Conservation (phyloP, 2,888 invertebrate species). For the Pheosia gnoma region DNA sequence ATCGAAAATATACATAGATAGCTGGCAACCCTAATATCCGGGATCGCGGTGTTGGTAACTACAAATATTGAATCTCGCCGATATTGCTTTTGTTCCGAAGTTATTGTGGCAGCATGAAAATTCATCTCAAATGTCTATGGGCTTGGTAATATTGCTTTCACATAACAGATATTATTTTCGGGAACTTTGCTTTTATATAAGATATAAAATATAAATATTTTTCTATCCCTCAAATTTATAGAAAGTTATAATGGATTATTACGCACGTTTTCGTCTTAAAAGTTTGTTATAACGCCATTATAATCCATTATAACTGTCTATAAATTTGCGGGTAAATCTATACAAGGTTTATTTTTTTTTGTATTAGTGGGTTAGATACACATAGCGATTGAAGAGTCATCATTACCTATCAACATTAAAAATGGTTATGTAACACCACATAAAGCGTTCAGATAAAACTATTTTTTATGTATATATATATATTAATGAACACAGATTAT, state of each 20-base stretch:
- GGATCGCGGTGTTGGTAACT: constrained; percentile 46
- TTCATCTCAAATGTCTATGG: constrained; percentile 38
- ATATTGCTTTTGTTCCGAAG: constrained; percentile 52
- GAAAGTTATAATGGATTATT: too few relatives aligned
- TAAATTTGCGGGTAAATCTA: too few relatives aligned
- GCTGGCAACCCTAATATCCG: constrained; percentile 16
- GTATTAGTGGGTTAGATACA: not conserved
- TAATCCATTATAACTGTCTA: too few relatives aligned
- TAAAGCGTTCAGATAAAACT: not conserved
- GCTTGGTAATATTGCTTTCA: constrained; percentile 32
- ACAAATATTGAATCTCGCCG: constrained; percentile 58
- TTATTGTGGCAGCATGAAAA: constrained; percentile 37
- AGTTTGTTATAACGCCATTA: too few relatives aligned
- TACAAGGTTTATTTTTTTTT: too few relatives aligned
- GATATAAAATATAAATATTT: not conserved
- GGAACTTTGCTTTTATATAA: constrained; percentile 15
- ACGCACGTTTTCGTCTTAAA: too few relatives aligned
- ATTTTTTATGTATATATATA: not conserved
- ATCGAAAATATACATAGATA: constrained; percentile 1
- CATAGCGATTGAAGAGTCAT: not conserved
- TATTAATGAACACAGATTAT: not conserved
- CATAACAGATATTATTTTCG: constrained; percentile 28
- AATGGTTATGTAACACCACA: not conserved
- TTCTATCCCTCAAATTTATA: too few relatives aligned
- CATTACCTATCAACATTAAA: not conserved